Evolutionary conservation across 2,113 vertebrate genomes (phyloP), one percentile per base, ranked within the genome.

Genomic region (Verasper variegatus): DNA sequence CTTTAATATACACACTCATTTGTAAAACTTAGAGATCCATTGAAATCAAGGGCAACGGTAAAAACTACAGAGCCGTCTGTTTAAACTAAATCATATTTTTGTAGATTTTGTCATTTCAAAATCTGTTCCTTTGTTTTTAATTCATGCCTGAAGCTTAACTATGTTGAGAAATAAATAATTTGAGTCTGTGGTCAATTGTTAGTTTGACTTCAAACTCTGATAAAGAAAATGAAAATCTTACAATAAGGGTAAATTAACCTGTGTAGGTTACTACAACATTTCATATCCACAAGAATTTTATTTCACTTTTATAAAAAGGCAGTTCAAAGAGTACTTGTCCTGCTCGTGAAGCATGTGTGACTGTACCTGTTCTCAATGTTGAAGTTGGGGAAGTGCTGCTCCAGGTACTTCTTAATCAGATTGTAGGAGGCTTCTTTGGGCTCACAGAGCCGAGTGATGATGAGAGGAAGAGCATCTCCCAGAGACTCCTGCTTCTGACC

Each of bases 401-500:
- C 96, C 73, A 99, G 91, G 0, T 99, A 99, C 91, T 98, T 99
- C 92, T 97, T 98, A 93, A 99, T 99, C 68, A 99, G 95, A 86
- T 94, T 93, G 93, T 98, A 99, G 3, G 98, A 99, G 18, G 97
- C 98, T 93, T 99, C 98, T 89, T 99, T 99, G 35, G 98, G 98
- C 89, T 98, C 97, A 77, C 98, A 99, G 35, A 99, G 96, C 69
- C 97, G 96, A 31, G 98, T 99, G 86, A 99, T 98, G 79, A 98
- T 98, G 92, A 99, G 91, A 0, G 97, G 98, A 77, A 99, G 95
- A 49, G 98, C 88, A 1, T 99, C 97, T 76, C 97, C 97, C 85
- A 99, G 93, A 69, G 96, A 95, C 58, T 97, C 96, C n/a, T 93
- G 93, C 71, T 93, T 94, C 57, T 0, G 86, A 71, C 60, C 83